These are phyloP conservation scores for Pseudococcus jackbeardsleyi DNA, from an alignment of 2,888 invertebrate genomes.

Conservation along the genomic window DNA sequence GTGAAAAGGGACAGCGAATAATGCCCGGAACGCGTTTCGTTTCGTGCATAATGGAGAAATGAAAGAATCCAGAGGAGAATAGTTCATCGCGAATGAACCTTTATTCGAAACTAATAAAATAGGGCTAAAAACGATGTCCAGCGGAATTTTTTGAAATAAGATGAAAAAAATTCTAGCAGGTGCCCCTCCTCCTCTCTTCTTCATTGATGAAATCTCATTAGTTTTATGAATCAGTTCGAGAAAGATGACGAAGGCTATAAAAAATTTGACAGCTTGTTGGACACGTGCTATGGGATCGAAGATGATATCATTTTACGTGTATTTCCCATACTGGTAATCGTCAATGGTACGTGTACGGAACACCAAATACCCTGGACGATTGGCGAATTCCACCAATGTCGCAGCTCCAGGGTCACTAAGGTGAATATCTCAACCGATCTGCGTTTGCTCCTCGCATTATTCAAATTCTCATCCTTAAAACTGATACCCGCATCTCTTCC, in stretches of 20 bases:
- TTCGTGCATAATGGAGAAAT: neutral
- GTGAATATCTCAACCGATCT: slow-evolving; percentile 15
- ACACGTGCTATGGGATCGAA: neutral
- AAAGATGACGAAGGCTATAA: neutral
- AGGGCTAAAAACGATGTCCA: neutral
- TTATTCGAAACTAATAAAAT: neutral
- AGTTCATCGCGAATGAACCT: neutral
- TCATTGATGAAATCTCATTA: no score
- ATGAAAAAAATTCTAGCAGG: neutral
- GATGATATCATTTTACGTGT: slow-evolving; percentile 10
- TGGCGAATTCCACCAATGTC: neutral
- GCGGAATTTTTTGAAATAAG: neutral
- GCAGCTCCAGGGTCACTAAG: neutral
- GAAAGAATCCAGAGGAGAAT: neutral
- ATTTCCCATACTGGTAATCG: neutral
- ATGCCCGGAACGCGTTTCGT: neutral
- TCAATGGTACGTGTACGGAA: slow-evolving; percentile 8
- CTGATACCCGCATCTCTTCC: slow-evolving; percentile 16
- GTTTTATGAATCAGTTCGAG: neutral
- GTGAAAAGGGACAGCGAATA: slow-evolving; percentile 26
- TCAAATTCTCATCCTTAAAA: neutral
- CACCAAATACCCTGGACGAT: neutral
- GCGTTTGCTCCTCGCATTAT: neutral
- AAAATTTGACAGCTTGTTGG: neutral
- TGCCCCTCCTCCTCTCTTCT: neutral